Evolutionary conservation across 2,797 vertebrate genomes (phyloP).

Genomic region (Moxostoma hubbsi): DNA sequence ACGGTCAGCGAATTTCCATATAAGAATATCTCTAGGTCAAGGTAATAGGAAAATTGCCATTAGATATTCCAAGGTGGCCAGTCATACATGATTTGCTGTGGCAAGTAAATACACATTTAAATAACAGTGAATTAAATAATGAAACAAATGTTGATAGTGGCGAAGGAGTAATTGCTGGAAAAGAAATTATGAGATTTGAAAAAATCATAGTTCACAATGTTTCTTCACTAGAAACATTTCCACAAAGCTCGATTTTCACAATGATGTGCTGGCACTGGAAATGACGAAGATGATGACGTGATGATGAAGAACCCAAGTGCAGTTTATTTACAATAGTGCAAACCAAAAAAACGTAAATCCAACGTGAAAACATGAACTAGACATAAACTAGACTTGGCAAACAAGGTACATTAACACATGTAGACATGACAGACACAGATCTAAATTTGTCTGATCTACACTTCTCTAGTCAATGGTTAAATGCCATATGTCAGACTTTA

Average conservation of each 20-base stretch:
- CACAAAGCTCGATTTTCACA: neutral
- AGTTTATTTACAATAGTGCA: too few species aligned
- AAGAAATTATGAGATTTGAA: neutral
- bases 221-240: neutral
- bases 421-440: too few species aligned
- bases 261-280: too few species aligned
- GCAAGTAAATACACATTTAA: slow-evolving; percentile 37
- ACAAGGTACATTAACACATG: too few species aligned
- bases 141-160: neutral
- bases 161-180: neutral
- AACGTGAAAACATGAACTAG: too few species aligned
- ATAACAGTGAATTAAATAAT: neutral
- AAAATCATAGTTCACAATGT: neutral
- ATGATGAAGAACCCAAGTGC: too few species aligned
- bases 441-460: too few species aligned
- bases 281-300: too few species aligned
- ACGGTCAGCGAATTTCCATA: slow-evolving; percentile 4
- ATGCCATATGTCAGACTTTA: neutral
- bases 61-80: slow-evolving; percentile 34
- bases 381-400: too few species aligned
- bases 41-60: slow-evolving; percentile 34
- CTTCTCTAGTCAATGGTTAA: neutral
- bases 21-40: slow-evolving; percentile 25
- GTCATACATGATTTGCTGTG: slow-evolving; percentile 42
- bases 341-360: too few species aligned